Evolutionary conservation across 2,113 vertebrate species (phyloP).

Genomic region (Psephotus haematonotus): DNA sequence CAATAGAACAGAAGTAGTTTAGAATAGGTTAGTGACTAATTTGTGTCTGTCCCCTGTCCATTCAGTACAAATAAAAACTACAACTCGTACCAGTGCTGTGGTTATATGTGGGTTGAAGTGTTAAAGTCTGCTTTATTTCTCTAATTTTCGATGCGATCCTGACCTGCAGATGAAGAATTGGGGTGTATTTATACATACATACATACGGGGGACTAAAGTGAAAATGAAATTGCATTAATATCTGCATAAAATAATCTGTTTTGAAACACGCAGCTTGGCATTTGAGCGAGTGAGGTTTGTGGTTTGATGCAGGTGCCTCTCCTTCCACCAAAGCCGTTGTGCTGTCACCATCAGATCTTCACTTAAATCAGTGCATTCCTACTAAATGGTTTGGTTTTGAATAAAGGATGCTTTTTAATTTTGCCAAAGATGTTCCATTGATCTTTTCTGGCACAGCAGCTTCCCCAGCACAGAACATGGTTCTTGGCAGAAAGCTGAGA

Average conservation of each 20-base stretch:
- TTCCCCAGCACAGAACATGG: accelerated
- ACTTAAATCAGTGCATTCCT: background rate
- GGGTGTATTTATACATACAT: background rate
- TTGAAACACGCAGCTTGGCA: background rate
- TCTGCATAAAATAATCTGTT: background rate
- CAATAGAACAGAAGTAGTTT: no score
- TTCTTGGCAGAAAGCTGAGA: background rate
- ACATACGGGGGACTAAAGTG: background rate
- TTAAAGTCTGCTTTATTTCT: background rate
- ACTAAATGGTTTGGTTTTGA: background rate
- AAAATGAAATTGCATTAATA: background rate
- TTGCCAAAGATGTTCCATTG: background rate
- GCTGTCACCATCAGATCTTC: background rate
- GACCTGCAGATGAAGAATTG: background rate
- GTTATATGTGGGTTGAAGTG: background rate
- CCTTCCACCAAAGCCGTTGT: background rate
- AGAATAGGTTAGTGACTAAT: background rate
- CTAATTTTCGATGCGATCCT: background rate
- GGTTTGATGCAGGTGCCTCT: background rate
- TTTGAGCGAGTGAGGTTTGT: accelerated
- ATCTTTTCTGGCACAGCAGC: background rate
- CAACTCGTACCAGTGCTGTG: background rate
- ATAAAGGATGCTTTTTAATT: background rate
- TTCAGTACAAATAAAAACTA: background rate
- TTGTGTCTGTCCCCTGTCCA: background rate